Evolutionary conservation across 1,140 invertebrate species (phyloP).

Genomic region (Aphelenchoides besseyi): DNA sequence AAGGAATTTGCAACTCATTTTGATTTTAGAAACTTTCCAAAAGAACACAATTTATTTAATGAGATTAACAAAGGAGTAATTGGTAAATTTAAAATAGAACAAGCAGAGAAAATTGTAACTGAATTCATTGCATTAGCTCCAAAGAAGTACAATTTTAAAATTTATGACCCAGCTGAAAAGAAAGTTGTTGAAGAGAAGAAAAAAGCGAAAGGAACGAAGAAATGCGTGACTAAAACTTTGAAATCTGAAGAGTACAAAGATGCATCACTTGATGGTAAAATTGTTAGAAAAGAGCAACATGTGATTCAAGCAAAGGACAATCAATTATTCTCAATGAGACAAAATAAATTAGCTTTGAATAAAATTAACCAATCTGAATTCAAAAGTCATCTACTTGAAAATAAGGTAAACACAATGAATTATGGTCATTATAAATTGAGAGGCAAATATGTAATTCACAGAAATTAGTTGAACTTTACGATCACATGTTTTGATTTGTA

Average conservation of each 20-base stretch:
- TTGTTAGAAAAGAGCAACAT: conserved; percentile 1
- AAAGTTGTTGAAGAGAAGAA: neutral
- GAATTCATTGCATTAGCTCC: neutral
- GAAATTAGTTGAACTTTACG: neutral
- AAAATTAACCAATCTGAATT: no score
- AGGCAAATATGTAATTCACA: no score
- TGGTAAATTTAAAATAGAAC: neutral
- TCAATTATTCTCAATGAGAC: neutral
- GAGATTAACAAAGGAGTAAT: neutral
- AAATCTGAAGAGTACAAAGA: neutral
- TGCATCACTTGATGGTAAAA: neutral
- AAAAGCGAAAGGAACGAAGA: conserved; percentile 1
- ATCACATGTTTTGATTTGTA: neutral
- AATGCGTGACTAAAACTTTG: neutral
- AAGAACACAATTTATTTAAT: neutral
- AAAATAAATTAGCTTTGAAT: no score
- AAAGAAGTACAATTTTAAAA: neutral
- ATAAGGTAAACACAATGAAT: neutral
- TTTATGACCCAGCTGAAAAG: neutral
- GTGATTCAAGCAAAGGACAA: neutral
- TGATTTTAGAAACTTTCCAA: neutral
- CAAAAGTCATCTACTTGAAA: neutral
- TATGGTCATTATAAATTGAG: no score
- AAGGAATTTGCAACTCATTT: neutral
- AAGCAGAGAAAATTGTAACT: neutral